Percentiles rank a stretch among this genome's conserved stretches.
Evolutionary conservation across 2,888 invertebrate genomes (phyloP).

Genomic region (Sminthurides aquaticus): DNA sequence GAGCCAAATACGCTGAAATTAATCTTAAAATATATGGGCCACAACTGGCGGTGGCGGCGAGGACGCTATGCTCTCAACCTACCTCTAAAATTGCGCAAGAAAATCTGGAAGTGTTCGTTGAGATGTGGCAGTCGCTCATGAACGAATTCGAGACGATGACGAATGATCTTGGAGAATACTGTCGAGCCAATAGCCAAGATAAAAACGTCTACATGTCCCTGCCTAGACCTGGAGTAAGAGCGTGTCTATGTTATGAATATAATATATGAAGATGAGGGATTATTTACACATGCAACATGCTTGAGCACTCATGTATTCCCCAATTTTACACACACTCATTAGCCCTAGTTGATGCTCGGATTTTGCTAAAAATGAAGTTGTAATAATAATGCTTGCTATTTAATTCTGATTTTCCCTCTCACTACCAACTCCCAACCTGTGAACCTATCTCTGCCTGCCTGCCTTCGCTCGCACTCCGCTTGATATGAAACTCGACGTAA

Average conservation of each 20-base stretch:
- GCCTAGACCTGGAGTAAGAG: slow-evolving; percentile 82
- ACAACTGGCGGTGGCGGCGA: slow-evolving; percentile 86
- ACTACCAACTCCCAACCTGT: not conserved
- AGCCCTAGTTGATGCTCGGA: no score
- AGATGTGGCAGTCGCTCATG: slow-evolving; percentile 91
- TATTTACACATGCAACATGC: not conserved
- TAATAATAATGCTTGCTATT: not conserved
- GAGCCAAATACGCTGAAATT: slow-evolving; percentile 91
- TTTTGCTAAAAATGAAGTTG: no score
- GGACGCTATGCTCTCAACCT: slow-evolving; percentile 83
- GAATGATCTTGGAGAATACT: slow-evolving; percentile 76
- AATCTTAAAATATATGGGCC: slow-evolving; percentile 91
- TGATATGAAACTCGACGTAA: not conserved
- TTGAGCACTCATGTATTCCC: not conserved
- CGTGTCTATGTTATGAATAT: not conserved
- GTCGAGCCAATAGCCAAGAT: slow-evolving; percentile 57
- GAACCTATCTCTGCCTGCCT: not conserved
- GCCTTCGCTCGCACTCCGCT: slow-evolving; percentile 3
- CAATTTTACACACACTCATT: not conserved
- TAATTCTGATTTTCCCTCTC: slow-evolving; percentile 2
- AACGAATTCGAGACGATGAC: slow-evolving; percentile 85
- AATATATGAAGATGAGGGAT: not conserved
- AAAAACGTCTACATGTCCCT: slow-evolving; percentile 86
- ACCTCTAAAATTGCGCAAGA: slow-evolving; percentile 92
- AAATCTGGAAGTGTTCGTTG: slow-evolving; percentile 80